These are phyloP conservation scores for Sibirionetta formosa DNA, from an alignment of 2,797 vertebrate species.

Conservation along the genomic window DNA sequence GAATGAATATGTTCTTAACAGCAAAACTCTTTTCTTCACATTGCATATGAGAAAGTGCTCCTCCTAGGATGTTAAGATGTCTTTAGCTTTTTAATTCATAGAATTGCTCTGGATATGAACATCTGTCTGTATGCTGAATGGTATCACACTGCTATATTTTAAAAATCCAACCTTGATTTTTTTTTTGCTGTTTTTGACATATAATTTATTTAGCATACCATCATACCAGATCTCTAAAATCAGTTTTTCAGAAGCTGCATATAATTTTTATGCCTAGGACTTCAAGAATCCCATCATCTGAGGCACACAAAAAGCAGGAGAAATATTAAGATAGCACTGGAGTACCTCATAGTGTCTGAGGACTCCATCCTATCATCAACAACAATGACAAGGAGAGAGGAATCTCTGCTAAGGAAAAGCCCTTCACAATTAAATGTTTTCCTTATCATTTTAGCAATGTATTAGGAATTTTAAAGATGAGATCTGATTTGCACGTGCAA, in stretches of 20 bases:
- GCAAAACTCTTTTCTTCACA: constrained; percentile 8
- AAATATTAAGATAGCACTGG: background rate
- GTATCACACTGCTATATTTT: background rate
- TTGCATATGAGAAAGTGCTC: background rate
- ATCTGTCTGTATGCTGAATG: background rate
- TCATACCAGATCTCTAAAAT: background rate
- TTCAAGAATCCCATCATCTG: background rate
- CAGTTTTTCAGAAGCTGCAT: background rate
- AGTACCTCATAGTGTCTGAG: background rate
- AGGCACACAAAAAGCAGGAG: background rate
- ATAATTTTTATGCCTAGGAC: background rate
- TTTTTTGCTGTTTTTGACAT: background rate
- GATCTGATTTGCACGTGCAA: background rate
- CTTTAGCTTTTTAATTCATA: background rate
- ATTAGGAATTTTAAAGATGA: background rate
- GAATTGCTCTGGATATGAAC: background rate
- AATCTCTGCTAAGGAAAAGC: background rate
- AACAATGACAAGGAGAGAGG: background rate
- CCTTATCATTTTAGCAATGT: background rate
- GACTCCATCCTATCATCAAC: background rate
- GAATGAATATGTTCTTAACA: constrained; percentile 7
- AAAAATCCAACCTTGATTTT: background rate
- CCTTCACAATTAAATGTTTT: background rate
- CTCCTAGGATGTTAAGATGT: background rate
- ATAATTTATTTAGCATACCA: background rate